Evolutionary conservation across 2,888 invertebrate genomes (phyloP).

Genomic region (Panorpa germanica): DNA sequence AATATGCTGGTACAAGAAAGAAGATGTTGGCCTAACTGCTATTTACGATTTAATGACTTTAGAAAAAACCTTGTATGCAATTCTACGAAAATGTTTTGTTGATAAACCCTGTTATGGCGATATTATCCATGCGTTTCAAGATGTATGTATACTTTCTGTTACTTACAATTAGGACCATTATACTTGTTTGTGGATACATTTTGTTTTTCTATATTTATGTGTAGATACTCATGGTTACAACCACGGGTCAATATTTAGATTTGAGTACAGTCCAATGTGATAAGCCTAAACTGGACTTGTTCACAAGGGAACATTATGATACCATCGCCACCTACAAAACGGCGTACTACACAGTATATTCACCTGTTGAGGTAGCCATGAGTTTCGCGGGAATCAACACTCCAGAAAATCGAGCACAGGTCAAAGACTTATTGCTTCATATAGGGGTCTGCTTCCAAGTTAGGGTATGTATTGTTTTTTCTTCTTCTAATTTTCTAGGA

Average conservation of each 20-base stretch:
- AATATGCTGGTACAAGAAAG: constrained; percentile 75
- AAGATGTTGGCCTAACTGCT: constrained; percentile 52
- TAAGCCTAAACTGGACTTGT: constrained; percentile 43
- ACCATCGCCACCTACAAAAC: constrained; percentile 84
- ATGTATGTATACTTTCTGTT: no score
- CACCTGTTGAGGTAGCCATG: constrained; percentile 80
- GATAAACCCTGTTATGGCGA: constrained; percentile 57
- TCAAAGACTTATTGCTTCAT: constrained; percentile 57
- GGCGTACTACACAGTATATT: constrained; percentile 82
- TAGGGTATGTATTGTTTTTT: constrained; percentile 30
- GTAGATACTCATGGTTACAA: constrained; percentile 60
- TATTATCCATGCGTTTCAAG: constrained; percentile 66
- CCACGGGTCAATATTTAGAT: constrained; percentile 71
- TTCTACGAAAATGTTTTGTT: constrained; percentile 63
- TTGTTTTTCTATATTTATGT: no score
- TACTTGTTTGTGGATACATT: no score
- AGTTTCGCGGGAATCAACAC: constrained; percentile 60
- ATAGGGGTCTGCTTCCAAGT: constrained; percentile 88
- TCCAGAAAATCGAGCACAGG: constrained; percentile 54
- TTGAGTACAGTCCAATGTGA: constrained; percentile 41
- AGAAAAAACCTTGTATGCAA: constrained; percentile 55
- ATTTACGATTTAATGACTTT: constrained; percentile 75
- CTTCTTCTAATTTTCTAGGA: constrained; percentile 6
- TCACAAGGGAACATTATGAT: constrained; percentile 75
- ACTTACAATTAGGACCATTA: no score